Evolutionary conservation across 1,140 invertebrate genomes (phyloP), one percentile per base, ranked within the genome.

Genomic region (Drosophila eugracilis): DNA sequence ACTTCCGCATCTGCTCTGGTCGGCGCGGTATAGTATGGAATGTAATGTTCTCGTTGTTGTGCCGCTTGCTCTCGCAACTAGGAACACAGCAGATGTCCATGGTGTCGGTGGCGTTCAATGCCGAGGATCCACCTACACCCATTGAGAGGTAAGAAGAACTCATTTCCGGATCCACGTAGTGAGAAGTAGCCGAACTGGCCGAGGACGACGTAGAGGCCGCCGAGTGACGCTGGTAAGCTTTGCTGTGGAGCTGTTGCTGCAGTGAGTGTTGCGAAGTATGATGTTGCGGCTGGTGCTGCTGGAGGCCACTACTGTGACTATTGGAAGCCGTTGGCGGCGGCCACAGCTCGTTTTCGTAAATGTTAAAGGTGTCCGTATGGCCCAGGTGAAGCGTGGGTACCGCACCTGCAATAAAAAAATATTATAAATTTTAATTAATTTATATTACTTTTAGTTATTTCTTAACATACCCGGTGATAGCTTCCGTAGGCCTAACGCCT

Each of bases 261-360:
- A 37, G 42, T 10, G 62, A 63, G 19, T 73, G 78, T 15, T 66
- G 54, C 9, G 59, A 65, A 1, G 49, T 41, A 4, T 74, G 73
- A 3, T 75, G 78, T 1, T 63, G 78, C 15, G 55, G 24, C n/a
- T 49, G 72, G 1, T 65, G 72, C 7, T 62, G 75, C 24, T 54
- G 66, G 1, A 71, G 53, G 45, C 17, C 65, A 57, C 42, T 55
- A 28, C 37, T 54, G 4, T 62, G 55, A 15, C 58, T 49, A 17
- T 45, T 62, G 2, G 74, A 48, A 1, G 83, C 44, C 1, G 76
- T 65, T 5, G 89, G 89, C 17, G 89, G 85, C 1, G 89, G 83
- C 73, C 83, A 89, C 28, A 91, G 24, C 36, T 91, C 89, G 41
- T 91, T 91, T 45, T 91, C 85, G 41, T 91, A 91, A n/a, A 91